Base-by-base conservation (phyloP, 1,140 invertebrate genomes). In the Arion vulgaris region DNA sequence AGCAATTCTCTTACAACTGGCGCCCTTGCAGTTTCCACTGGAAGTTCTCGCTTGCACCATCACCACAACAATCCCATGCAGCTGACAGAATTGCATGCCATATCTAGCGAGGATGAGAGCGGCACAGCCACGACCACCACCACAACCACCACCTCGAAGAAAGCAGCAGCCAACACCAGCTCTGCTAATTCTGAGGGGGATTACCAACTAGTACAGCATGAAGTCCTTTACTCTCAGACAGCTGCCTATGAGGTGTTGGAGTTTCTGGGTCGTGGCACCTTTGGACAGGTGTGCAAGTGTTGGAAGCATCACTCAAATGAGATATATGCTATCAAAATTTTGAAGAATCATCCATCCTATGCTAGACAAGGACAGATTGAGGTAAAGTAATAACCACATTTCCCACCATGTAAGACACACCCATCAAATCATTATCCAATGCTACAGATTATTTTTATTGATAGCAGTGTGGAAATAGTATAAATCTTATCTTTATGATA, bases 291-390 rank as follows among this genome's bases (percentile, higher is more conserved):
- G 87, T 98, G 99, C 87, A 99, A 99, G 94, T 99, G 98, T 93
- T 99, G 98, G 98, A 99, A 99, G 93, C 99, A 99, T 92, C 98
- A 98, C 91, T 99, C 98, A 82, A 99, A 98, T 92, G 98, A 99
- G 93, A 99, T 99, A 90, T 98, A 99, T 85, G 98, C 98, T 89
- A 99, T 99, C 91, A 99, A 99, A 94, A 99, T 99, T 91, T 94
- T 99, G 41, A 99, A 99, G 93, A 99, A 99, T 94, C 98, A 99
- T 94, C 98, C 98, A 77, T 99, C 98, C 78, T 99, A 99, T 94
- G 98, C 98, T 82, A 95, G 98, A 88, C 98, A 99, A 94, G 98
- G 98, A 86, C 98, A 99, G 94, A 99, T 99, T 93, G 99, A 99
- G 95, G 97, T 98, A 86, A 71, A 23, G 13, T n/a, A 49, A 19